phyloP scores from a whole-genome alignment of 2,113 vertebrate species.

The Ptilonorhynchus violaceus region DNA sequence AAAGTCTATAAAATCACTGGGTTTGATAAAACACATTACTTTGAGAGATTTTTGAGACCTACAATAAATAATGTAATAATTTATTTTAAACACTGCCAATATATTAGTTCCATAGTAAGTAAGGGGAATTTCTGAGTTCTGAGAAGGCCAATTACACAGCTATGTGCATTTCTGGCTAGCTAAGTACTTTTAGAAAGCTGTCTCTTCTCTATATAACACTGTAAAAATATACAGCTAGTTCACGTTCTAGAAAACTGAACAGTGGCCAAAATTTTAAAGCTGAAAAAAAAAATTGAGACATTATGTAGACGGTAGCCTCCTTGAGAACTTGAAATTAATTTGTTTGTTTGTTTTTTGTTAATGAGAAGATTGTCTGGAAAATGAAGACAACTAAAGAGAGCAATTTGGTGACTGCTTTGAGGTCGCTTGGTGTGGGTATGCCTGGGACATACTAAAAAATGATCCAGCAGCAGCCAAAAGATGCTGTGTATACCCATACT shows the following conservation, averaged over 20 bases:
- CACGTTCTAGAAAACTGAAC: background rate
- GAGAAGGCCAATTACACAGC: background rate
- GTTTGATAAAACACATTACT: background rate
- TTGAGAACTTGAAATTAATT: background rate
- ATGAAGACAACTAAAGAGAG: background rate
- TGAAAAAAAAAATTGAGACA: background rate
- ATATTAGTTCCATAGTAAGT: background rate
- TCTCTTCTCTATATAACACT: background rate
- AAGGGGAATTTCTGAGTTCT: background rate
- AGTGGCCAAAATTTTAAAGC: background rate
- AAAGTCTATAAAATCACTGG: background rate
- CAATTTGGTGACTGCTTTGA: background rate
- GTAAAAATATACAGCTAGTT: background rate
- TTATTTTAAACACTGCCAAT: background rate
- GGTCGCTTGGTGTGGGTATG: rapidly evolving
- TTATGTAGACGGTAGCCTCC: background rate
- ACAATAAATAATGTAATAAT: background rate
- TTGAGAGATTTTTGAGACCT: background rate
- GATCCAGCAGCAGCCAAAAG: background rate
- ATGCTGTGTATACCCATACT: background rate
- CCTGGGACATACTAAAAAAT: background rate
- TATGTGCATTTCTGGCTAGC: background rate
- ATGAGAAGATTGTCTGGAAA: background rate
- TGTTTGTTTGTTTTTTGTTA: background rate
- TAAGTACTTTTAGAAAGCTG: background rate